phyloP scores from a whole-genome alignment of 2,113 vertebrate species.

The Odocoileus hemionus region DNA sequence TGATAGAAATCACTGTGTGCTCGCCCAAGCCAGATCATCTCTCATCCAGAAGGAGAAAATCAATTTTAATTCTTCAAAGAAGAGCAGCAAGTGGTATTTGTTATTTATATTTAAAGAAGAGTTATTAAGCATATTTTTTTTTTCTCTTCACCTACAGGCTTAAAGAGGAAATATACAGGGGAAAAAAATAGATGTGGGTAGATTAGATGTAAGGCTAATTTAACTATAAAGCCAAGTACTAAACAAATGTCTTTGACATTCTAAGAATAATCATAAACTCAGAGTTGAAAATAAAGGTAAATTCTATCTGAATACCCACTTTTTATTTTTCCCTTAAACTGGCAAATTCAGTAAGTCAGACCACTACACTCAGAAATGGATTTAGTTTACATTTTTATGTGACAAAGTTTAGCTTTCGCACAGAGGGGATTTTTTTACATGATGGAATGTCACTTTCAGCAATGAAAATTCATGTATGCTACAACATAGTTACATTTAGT shows the following conservation, averaged over 20 bases:
- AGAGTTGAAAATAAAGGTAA: not conserved
- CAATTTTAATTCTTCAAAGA: constrained; percentile 61
- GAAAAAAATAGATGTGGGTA: not conserved
- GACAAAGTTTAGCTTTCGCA: not conserved
- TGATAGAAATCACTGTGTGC: constrained; percentile 13
- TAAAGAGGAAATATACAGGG: not conserved
- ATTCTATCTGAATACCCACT: not conserved
- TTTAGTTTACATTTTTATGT: not conserved
- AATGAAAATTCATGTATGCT: not conserved
- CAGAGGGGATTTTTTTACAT: not conserved
- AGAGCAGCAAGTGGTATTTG: constrained; percentile 35
- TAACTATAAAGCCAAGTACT: not conserved
- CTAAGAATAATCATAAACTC: not conserved
- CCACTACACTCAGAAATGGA: not conserved
- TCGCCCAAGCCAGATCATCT: constrained; percentile 33
- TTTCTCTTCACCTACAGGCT: not conserved
- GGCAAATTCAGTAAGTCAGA: not conserved
- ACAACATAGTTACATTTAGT: not conserved
- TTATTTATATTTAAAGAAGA: constrained; percentile 35
- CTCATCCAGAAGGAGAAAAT: constrained; percentile 56
- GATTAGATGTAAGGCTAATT: not conserved
- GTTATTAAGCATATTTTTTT: not conserved
- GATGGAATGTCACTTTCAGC: not conserved
- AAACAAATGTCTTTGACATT: not conserved
- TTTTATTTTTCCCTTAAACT: not conserved